Percentiles rank a stretch among this genome's conserved stretches.
Evolutionary conservation across 1,140 invertebrate species (phyloP).

Genomic region (Spodoptera frugiperda): DNA sequence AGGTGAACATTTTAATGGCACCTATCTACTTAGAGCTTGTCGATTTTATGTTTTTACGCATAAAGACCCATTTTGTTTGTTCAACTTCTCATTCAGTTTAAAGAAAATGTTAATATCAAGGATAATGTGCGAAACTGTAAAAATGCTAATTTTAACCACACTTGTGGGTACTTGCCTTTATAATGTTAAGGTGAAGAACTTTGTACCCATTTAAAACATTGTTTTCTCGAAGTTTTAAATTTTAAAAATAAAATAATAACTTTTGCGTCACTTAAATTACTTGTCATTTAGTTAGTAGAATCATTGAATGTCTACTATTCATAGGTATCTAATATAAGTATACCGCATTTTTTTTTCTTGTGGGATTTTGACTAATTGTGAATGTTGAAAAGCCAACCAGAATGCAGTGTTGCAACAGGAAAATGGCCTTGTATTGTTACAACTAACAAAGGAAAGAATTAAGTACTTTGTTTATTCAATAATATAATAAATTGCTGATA

Average conservation of each 20-base stretch:
- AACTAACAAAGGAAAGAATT: conserved; percentile 18
- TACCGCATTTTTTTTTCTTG: too few relatives aligned
- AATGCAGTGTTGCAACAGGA: background rate
- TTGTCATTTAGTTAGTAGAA: too few relatives aligned
- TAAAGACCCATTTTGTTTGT: conserved; percentile 26
- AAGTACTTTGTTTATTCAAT: conserved; percentile 33
- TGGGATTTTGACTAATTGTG: background rate
- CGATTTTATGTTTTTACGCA: conserved; percentile 40
- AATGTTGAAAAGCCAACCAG: background rate
- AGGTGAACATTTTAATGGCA: conserved; percentile 34
- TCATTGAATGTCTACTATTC: too few relatives aligned
- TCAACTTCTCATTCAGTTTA: conserved; percentile 4
- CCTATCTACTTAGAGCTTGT: conserved; percentile 15
- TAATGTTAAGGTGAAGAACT: conserved; percentile 1
- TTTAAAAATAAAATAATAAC: too few relatives aligned
- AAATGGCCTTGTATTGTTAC: conserved; percentile 21
- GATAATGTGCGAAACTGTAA: conserved; percentile 29
- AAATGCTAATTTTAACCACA: conserved; percentile 1
- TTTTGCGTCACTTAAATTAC: too few relatives aligned
- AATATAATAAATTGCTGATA: conserved; percentile 24
- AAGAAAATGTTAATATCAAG: conserved; percentile 28
- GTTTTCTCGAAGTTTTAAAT: background rate
- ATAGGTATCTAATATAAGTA: too few relatives aligned
- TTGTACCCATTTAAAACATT: conserved; percentile 2
- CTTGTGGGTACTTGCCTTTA: conserved; percentile 11